Conservation (phyloP, 2,113 vertebrate species). For the Cinclus cinclus region DNA sequence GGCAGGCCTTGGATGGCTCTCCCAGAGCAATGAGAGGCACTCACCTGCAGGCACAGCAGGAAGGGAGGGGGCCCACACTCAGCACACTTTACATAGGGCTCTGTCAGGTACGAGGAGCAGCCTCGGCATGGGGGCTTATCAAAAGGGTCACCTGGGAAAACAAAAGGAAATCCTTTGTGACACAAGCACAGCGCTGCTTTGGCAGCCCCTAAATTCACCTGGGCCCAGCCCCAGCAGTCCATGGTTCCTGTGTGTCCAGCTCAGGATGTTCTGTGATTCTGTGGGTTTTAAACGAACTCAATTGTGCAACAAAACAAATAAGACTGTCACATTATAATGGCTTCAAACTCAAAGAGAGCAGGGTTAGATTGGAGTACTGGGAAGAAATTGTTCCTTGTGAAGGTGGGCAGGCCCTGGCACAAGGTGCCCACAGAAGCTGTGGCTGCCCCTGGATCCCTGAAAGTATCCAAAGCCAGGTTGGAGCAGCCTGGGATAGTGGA, state of each 20-base stretch:
- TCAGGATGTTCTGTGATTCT: neutral
- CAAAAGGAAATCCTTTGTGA: neutral
- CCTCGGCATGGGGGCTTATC: constrained; percentile 93
- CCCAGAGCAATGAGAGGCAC: neutral
- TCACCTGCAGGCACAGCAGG: constrained; percentile 94
- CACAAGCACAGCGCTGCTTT: neutral
- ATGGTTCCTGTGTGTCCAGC: neutral
- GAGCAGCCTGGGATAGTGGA: fast-evolving
- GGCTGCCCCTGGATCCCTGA: neutral
- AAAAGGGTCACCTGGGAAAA: constrained; percentile 85
- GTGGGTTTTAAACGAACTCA: neutral
- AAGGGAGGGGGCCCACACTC: constrained; percentile 93
- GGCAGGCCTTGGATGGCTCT: neutral
- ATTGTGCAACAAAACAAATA: neutral
- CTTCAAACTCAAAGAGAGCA: neutral
- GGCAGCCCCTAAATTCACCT: neutral
- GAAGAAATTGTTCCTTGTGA: neutral
- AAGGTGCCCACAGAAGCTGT: neutral
- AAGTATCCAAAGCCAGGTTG: fast-evolving
- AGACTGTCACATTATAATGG: neutral
- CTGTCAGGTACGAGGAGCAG: constrained; percentile 91
- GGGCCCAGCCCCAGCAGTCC: neutral
- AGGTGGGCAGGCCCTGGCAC: neutral
- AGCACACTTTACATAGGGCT: constrained; percentile 96
- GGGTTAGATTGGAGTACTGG: neutral